Base-by-base conservation (phyloP, 1,140 invertebrate genomes). In the Drosophila subobscura region DNA sequence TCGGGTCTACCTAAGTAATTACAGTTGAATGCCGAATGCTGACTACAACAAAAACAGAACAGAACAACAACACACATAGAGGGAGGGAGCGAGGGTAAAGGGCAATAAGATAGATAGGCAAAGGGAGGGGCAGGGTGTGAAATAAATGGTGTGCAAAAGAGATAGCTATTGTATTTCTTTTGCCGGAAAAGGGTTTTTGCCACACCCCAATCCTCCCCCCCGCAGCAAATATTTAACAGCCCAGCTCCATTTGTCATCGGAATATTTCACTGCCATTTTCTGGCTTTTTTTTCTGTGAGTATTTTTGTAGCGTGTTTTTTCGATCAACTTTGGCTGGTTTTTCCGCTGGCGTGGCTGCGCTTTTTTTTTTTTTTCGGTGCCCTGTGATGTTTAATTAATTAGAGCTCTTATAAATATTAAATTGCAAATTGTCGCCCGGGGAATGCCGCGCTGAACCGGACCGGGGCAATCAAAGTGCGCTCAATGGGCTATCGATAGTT, bases 21-120 rank as follows among this genome's bases (percentile, higher is more conserved):
- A 86, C 81, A 75, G 83, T 88, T 86, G 83, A 88, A 88, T 37
- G 77, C 81, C 81, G 83, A 88, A 88, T 81, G 85, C 78, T 65
- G 78, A 77, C 83, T 81, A 63, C 79, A 81, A 85, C 74, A 53
- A 61, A 66, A 8, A 5, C 0, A 47, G 40, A 59, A 59, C n/a
- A 22, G 56, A 53, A 16, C 14, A n/a, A 16, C 23, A 40, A 20
- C n/a, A 47, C 29, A 4, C 6, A 25, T 10, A 29, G 33, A 33
- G 16, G 6, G 16, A 42, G 29, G 29, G 23, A 33, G 49, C 5
- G 20, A 7, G 59, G 40, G 55, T 60, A 47, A 20, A 65, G 23
- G 12, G 33, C 33, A 12, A 12, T 4, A 37, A 12, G 33, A 12
- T 12, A 14, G 23, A 3, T 7, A 16, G 27, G 14, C n/a, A 25